phyloP scores from a whole-genome alignment of 2,797 vertebrate genomes.

The Iguana delicatissima region DNA sequence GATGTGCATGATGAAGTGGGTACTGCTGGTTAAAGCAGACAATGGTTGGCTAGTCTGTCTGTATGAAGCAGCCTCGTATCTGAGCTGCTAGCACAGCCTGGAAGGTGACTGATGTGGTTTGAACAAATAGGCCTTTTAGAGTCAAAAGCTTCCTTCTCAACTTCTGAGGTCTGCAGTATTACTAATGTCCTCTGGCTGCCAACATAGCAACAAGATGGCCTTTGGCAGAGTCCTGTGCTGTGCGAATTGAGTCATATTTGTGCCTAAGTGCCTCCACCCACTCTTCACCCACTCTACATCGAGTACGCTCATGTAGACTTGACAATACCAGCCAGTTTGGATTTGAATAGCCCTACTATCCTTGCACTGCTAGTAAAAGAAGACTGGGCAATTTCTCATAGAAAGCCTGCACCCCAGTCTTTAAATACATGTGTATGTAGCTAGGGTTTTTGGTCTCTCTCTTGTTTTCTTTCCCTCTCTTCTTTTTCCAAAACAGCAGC shows the following conservation, averaged over 20 bases:
- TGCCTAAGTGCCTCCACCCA: not conserved
- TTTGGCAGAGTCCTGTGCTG: not conserved
- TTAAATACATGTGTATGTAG: not conserved
- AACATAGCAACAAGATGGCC: not conserved
- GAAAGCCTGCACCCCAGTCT: not conserved
- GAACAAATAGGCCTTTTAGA: not conserved
- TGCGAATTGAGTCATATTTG: not conserved
- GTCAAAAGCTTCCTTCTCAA: not conserved
- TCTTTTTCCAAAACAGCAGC: not conserved
- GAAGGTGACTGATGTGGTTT: not conserved
- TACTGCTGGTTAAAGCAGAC: not conserved
- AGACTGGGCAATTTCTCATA: not conserved
- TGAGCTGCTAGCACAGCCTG: not conserved
- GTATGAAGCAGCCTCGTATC: not conserved
- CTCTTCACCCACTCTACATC: not conserved
- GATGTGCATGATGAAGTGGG: not conserved
- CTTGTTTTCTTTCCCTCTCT: too few relatives aligned
- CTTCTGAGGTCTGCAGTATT: not conserved
- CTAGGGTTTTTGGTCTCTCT: not conserved
- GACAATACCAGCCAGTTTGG: constrained; percentile 8
- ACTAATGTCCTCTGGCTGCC: not conserved
- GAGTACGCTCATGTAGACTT: not conserved
- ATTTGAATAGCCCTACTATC: constrained; percentile 7
- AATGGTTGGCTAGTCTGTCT: not conserved
- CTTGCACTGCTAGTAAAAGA: not conserved